Evolutionary conservation across 1,140 invertebrate genomes (phyloP), one percentile per base, ranked within the genome.

Genomic region (Ctenoplectra terminalis): DNA sequence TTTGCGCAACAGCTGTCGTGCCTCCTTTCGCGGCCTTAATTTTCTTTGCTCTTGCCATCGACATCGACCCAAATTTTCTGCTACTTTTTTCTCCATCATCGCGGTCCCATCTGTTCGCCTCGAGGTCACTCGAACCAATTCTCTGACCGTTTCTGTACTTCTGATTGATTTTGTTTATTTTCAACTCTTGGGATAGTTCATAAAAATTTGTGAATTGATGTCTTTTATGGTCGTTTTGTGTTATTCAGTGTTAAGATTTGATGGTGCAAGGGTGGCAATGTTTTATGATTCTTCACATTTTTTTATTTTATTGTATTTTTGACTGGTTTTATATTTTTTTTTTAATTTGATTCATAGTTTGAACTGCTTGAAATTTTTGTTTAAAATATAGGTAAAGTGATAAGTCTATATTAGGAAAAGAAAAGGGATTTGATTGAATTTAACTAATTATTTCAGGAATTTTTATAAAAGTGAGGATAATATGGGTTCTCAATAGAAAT

Each of bases 21-120:
- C 48, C 37, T 37, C 48, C 40, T 63, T 56, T 54, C 50, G 37
- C 29, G 58, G 11, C 67, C 76, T 79, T 73, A 79, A 79, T 79
- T 73, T 63, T 58, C 15, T 17, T 82, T 37, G 31, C 66, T 82
- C 72, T 71, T 66, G 34, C 43, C 34, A 29, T 50, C 50, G 31
- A 31, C 52, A n/a, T 37, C 56, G 77, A 84, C 66, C 79, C 80
- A 76, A 73, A 84, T 82, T 84, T 84, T 52, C 34, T 20, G 11
- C 17, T 3, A 6, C 0, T 66, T 58, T 26, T 58, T 64, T 48
- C 37, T 46, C 34, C 34, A 26, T 23, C 60, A 23, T 43, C 34
- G 26, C 43, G 1, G 34, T 54, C 29, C 43, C 37, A 2, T n/a
- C n/a, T 31, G 52, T 29, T 67, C 46, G 15, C 64, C 34, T 26